phyloP scores from a whole-genome alignment of 2,888 invertebrate species.

The Phoronis australis region DNA sequence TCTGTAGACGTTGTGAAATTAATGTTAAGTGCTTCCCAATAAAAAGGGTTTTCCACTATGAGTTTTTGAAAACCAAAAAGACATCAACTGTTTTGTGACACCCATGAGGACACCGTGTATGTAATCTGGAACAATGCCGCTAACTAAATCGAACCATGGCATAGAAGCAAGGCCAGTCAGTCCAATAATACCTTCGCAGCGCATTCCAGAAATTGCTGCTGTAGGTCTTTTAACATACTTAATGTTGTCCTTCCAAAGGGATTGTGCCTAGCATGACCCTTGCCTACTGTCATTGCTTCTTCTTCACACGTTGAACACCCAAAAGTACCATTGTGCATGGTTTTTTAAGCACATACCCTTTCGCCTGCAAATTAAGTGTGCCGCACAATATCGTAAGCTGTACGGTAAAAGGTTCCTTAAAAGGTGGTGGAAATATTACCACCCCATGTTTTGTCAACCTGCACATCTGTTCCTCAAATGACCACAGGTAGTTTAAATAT shows the following conservation, averaged over 20 bases:
- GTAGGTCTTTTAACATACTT: constrained; percentile 1
- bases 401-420: not conserved
- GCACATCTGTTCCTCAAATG: not conserved
- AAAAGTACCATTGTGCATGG: constrained; percentile 12
- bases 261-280: constrained; percentile 4
- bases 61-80: too few species aligned
- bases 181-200: constrained; percentile 9
- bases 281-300: constrained; percentile 5
- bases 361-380: not conserved
- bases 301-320: constrained; percentile 12
- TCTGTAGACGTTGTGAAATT: constrained; percentile 5
- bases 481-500: not conserved
- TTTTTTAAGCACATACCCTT: too few species aligned
- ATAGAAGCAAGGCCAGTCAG: constrained; percentile 4
- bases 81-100: not conserved
- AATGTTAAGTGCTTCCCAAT: constrained; percentile 7
- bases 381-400: not conserved
- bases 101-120: constrained; percentile 13
- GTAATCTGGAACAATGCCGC: constrained; percentile 9
- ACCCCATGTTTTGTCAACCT: not conserved
- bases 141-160: constrained; percentile 8
- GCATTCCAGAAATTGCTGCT: not conserved
- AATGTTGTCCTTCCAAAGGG: constrained; percentile 6
- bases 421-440: not conserved
- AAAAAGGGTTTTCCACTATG: too few species aligned